These are phyloP conservation scores for Chromobotia macracanthus DNA, from an alignment of 2,797 vertebrate genomes.

Conservation along the genomic window DNA sequence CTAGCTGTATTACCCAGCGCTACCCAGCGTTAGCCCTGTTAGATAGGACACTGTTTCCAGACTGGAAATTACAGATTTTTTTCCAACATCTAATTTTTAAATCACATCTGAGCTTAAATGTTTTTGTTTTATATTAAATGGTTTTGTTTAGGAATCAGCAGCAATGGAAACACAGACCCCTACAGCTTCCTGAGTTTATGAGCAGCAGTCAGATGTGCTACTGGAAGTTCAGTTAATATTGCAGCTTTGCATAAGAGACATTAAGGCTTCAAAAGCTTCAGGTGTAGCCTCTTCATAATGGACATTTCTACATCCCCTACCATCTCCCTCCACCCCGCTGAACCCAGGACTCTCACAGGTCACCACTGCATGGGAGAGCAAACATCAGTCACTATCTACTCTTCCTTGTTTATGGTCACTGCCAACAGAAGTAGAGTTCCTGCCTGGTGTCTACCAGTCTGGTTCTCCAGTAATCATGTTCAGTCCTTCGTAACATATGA, in stretches of 20 bases:
- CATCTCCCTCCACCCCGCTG: constrained; percentile 49
- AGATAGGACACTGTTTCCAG: no score
- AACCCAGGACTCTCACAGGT: constrained; percentile 81
- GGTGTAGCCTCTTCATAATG: constrained; percentile 80
- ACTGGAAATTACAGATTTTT: neutral
- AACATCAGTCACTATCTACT: constrained; percentile 10
- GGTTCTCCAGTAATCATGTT: constrained; percentile 21
- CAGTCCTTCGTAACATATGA: constrained; percentile 24
- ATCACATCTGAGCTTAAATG: neutral
- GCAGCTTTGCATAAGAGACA: constrained; percentile 72
- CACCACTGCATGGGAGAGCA: constrained; percentile 76
- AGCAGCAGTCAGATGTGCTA: constrained; percentile 18
- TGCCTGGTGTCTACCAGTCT: constrained; percentile 32
- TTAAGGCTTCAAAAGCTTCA: constrained; percentile 57
- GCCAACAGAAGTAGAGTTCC: constrained; percentile 47
- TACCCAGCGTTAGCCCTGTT: neutral
- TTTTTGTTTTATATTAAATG: constrained; percentile 2
- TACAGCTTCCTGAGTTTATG: constrained; percentile 64
- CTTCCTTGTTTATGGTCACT: constrained; percentile 46
- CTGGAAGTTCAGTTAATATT: constrained; percentile 33
- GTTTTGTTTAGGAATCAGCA: constrained; percentile 63
- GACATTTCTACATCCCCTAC: constrained; percentile 74
- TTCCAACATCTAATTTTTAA: neutral
- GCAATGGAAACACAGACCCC: constrained; percentile 66
- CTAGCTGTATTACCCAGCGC: no score